These are phyloP conservation scores for Oscheius sp. DNA, from an alignment of 1,140 invertebrate genomes.

Conservation along the genomic window DNA sequence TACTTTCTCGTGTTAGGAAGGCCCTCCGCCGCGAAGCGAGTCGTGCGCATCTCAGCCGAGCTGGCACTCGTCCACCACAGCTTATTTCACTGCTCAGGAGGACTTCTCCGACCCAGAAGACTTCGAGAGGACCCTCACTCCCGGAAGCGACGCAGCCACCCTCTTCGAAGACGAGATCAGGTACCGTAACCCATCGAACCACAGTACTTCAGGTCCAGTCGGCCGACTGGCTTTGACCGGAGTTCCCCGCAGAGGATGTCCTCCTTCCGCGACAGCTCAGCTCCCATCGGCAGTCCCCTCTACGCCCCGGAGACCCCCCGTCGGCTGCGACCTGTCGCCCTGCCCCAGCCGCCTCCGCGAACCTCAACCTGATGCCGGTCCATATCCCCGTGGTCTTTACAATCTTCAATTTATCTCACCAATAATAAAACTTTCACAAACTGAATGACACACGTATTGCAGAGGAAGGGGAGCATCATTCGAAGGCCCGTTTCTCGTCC, in stretches of 20 bases:
- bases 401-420: too few species aligned
- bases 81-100: constrained; percentile 9
- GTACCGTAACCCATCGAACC: background rate
- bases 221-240: background rate
- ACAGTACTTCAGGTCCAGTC: background rate
- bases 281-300: background rate
- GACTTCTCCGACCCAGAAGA: background rate
- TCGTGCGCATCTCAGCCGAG: background rate
- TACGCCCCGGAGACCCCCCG: background rate
- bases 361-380: too few species aligned
- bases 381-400: too few species aligned
- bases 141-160: background rate
- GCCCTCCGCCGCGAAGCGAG: too few species aligned
- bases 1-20: too few species aligned
- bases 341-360: background rate
- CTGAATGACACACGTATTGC: too few species aligned
- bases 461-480: too few species aligned
- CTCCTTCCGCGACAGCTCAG: background rate
- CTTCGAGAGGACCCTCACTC: background rate
- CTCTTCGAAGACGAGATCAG: background rate
- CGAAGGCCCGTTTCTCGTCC: too few species aligned
- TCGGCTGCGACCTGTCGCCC: background rate
- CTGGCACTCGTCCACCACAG: background rate
- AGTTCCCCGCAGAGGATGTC: background rate
- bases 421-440: too few species aligned